phyloP scores from a whole-genome alignment of 2,113 vertebrate genomes.

The Aplodontia rufa region DNA sequence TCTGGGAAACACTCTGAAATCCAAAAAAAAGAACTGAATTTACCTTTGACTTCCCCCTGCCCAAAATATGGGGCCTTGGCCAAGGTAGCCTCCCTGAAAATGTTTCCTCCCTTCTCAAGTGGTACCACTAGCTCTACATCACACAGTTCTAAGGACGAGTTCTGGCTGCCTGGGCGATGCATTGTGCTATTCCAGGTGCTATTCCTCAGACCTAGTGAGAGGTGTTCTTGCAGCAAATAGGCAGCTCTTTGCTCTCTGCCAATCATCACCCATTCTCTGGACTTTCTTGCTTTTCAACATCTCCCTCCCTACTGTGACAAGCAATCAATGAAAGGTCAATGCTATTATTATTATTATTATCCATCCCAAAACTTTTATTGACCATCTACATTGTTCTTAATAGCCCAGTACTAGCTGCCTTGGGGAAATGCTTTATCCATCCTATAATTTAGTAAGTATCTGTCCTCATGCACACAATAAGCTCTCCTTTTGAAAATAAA shows the following conservation, averaged over 20 bases:
- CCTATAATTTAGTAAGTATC: neutral
- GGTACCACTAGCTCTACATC: neutral
- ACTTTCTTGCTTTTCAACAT: neutral
- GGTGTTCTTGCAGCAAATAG: neutral
- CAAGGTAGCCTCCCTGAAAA: neutral
- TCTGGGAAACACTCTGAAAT: slow-evolving; percentile 16
- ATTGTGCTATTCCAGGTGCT: neutral
- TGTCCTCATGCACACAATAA: neutral
- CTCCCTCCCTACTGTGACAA: neutral
- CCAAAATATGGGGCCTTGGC: neutral
- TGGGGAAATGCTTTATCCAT: neutral
- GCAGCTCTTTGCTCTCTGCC: neutral
- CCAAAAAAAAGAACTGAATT: neutral
- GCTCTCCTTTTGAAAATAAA: slow-evolving; percentile 31
- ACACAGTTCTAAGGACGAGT: neutral
- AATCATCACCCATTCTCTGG: neutral
- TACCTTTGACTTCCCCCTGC: neutral
- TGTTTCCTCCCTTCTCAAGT: neutral
- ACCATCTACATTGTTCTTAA: neutral
- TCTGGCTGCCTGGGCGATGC: neutral
- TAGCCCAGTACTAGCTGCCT: neutral
- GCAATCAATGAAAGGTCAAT: neutral
- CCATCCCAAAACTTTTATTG: neutral
- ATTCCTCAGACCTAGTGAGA: neutral
- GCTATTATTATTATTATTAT: neutral